These are phyloP conservation scores for Ceratina japonica DNA, from an alignment of 1,140 invertebrate species.

Conservation along the genomic window DNA sequence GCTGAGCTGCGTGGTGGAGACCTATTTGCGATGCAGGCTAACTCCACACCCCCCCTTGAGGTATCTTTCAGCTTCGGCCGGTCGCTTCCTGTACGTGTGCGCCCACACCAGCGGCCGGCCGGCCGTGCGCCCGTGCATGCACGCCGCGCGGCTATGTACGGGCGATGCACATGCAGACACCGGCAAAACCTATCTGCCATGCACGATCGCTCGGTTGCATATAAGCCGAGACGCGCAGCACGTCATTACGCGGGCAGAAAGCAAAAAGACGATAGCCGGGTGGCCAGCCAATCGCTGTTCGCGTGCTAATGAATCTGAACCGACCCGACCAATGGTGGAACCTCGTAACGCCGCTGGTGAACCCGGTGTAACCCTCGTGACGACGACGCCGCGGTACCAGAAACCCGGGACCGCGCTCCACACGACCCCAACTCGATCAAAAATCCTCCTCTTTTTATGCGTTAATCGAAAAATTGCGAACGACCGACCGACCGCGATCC, in stretches of 20 bases:
- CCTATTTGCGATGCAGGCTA: constrained; percentile 68
- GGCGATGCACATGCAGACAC: constrained; percentile 59
- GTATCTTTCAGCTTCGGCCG: constrained; percentile 55
- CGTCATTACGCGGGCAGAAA: constrained; percentile 71
- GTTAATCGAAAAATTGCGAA: constrained; percentile 38
- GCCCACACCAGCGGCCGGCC: neutral
- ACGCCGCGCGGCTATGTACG: constrained; percentile 14
- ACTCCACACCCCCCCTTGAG: constrained; percentile 55
- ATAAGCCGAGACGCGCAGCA: constrained; percentile 67
- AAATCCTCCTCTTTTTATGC: constrained; percentile 52
- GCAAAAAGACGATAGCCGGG: constrained; percentile 68
- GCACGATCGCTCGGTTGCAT: constrained; percentile 73
- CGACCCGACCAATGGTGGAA: constrained; percentile 68
- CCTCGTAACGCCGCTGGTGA: constrained; percentile 47
- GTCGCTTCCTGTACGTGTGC: constrained; percentile 50
- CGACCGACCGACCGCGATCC: constrained; percentile 6
- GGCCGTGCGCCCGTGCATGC: neutral
- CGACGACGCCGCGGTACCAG: constrained; percentile 51
- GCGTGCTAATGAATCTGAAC: constrained; percentile 75
- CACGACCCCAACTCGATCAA: constrained; percentile 54
- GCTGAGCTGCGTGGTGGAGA: constrained; percentile 64
- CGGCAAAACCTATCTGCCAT: constrained; percentile 70
- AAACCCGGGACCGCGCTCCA: constrained; percentile 54
- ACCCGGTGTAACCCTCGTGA: constrained; percentile 62
- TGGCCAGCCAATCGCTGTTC: constrained; percentile 69